These are phyloP conservation scores for Pterocles gutturalis DNA, from an alignment of 2,113 vertebrate genomes.

Conservation along the genomic window DNA sequence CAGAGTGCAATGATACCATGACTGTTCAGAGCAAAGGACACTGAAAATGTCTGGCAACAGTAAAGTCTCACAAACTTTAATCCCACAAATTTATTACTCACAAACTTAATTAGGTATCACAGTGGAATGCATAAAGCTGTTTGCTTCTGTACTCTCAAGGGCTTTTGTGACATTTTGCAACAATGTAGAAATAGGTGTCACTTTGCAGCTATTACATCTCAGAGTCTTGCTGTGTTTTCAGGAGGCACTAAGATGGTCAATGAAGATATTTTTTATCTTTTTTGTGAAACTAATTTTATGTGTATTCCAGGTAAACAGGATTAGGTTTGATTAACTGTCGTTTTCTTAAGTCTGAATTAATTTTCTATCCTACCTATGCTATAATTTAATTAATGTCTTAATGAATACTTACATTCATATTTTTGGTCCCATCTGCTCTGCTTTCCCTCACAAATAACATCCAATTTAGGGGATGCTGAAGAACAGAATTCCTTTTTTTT, in stretches of 20 bases:
- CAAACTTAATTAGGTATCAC: neutral
- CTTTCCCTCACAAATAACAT: neutral
- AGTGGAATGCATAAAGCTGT: neutral
- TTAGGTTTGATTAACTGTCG: neutral
- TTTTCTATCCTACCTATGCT: neutral
- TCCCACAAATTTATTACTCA: neutral
- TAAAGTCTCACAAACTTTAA: neutral
- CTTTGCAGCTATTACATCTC: neutral
- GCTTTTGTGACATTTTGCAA: neutral
- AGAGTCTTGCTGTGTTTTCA: neutral
- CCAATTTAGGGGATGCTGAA: neutral
- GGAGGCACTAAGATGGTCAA: neutral
- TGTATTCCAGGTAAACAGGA: neutral
- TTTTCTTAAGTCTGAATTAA: neutral
- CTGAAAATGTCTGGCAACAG: neutral
- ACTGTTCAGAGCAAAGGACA: neutral
- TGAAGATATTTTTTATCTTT: neutral
- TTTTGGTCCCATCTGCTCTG: neutral
- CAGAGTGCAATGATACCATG: neutral
- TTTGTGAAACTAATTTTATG: neutral
- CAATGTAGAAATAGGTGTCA: neutral
- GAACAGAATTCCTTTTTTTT: neutral
- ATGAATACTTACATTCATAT: neutral
- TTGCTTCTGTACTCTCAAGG: neutral
- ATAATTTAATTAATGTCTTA: neutral